Percentiles rank a stretch among this genome's conserved stretches.
Evolutionary conservation across 2,797 vertebrate species (phyloP).

Genomic region (Rallus crepitans): DNA sequence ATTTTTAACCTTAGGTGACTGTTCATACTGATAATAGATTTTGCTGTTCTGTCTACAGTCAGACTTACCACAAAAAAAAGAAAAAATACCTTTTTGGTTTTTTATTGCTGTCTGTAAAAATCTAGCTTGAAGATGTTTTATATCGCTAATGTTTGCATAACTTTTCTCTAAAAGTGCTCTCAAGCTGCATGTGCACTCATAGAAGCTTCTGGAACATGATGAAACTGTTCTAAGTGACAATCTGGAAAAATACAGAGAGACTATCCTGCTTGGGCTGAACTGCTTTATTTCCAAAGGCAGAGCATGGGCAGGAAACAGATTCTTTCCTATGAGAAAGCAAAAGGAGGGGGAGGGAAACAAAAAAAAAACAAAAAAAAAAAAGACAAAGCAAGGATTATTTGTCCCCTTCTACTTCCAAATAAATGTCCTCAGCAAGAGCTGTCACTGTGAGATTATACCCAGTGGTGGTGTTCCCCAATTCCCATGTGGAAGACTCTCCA

Average conservation of each 20-base stretch:
- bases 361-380: no score
- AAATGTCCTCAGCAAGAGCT: background rate
- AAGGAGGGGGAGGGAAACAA: no score
- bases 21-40: background rate
- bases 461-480: background rate
- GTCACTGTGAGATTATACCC: background rate
- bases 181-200: background rate
- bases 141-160: background rate
- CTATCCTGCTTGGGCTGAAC: background rate
- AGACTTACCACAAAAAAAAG: background rate
- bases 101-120: background rate
- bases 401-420: background rate
- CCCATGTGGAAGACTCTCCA: background rate
- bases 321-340: background rate
- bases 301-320: background rate
- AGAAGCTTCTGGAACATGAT: slow-evolving; percentile 2
- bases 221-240: background rate
- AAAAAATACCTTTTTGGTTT: background rate
- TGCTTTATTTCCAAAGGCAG: background rate
- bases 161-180: background rate
- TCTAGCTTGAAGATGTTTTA: background rate
- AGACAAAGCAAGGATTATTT: background rate
- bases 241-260: background rate
- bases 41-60: background rate
- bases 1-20: background rate